These are phyloP conservation scores for Fulica atra DNA, from an alignment of 2,113 vertebrate species.

Conservation along the genomic window DNA sequence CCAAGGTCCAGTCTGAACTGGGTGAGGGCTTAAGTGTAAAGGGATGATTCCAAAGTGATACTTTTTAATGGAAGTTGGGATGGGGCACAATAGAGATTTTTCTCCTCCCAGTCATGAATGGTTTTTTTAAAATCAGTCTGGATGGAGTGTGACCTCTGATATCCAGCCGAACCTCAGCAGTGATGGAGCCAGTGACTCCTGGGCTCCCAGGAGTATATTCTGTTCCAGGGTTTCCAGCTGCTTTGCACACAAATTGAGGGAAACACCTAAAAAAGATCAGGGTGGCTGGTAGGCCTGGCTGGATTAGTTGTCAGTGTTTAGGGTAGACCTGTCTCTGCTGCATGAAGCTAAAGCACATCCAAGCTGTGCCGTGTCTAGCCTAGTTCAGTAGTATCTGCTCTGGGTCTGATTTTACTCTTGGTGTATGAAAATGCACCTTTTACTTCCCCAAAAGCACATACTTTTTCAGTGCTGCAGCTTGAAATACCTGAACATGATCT, in stretches of 20 bases:
- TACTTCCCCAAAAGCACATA: fast-evolving
- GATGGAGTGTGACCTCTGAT: not conserved
- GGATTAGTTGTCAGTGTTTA: not conserved
- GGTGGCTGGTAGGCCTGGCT: not conserved
- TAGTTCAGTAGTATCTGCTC: not conserved
- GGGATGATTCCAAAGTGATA: not conserved
- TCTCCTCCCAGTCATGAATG: not conserved
- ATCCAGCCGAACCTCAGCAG: not conserved
- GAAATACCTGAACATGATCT: not conserved
- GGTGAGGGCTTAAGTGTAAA: not conserved
- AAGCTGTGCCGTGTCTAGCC: not conserved
- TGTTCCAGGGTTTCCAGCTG: not conserved
- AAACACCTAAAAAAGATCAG: not conserved
- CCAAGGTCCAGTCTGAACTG: not conserved
- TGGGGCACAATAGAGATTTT: not conserved
- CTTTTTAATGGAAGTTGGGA: not conserved
- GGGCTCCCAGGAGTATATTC: not conserved
- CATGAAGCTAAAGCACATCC: not conserved
- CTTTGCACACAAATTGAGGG: not conserved
- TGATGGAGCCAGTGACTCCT: not conserved
- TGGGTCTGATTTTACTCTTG: not conserved
- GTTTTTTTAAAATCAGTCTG: not conserved
- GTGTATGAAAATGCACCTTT: not conserved
- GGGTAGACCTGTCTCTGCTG: not conserved
- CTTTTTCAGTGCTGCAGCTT: not conserved